Evolutionary conservation across 2,888 invertebrate genomes (phyloP), one percentile per base, ranked within the genome.

Genomic region (Augiades crinisus): DNA sequence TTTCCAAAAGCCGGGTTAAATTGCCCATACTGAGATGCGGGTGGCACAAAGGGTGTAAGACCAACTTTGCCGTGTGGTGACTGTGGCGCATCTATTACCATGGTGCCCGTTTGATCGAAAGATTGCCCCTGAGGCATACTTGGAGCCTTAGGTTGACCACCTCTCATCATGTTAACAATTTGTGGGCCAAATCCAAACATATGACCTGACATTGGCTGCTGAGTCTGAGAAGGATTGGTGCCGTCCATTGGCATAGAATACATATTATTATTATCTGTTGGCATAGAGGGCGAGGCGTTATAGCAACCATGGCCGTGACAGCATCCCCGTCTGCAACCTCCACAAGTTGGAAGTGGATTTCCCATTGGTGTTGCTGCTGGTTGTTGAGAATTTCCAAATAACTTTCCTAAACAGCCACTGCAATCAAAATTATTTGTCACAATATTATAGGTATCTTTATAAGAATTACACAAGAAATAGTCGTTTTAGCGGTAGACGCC

Each of bases 331-430:
- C 63, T 63, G 47, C 65, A 72, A 38, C 73, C 76, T 14, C 72
- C 68, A 53, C 63, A 72, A 22, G 64, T 61, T 19, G 71, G 65
- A 33, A 55, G 57, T 0, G 67, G 53, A 47, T 58, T 56, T 8
- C 66, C 57, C 61, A 61, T 47, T 31, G 64, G 8, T 17, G 36
- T 16, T 2, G 50, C 27, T 16, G 53, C 41, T n/a, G n/a, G n/a
- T 54, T 65, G 65, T 4, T 67, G 65, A 6, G 70, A 53, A 45
- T 72, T 74, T 2, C 77, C 70, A 59, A 88, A 89, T 27, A 89
- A 30, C 50, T 82, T 88, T n/a, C 81, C 83, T 81, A 89, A 83
- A 53, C 88, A 89, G 12, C 89, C 89, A 61, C 89, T 89, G 70
- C 38, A 80, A 57, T 0, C 37, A 55, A 58, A 54, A 36, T 45